phyloP scores from a whole-genome alignment of 2,113 vertebrate species.

The Rhea pennata region DNA sequence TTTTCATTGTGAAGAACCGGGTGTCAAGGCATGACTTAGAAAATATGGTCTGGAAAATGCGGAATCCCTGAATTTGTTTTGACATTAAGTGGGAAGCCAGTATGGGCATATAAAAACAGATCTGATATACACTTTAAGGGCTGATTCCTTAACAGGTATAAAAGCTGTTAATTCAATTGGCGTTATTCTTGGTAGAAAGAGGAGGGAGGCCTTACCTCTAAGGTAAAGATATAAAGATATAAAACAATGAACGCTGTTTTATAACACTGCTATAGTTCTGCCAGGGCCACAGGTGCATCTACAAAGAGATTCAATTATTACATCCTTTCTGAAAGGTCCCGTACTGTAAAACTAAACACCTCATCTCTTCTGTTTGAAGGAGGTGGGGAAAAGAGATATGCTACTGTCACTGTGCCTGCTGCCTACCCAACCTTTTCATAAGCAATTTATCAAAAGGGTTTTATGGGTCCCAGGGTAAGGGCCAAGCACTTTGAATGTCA shows the following conservation, averaged over 20 bases:
- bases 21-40: not conserved
- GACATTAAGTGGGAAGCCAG: not conserved
- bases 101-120: not conserved
- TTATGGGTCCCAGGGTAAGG: not conserved
- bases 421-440: not conserved
- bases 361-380: not conserved
- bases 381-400: not conserved
- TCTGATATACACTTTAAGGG: not conserved
- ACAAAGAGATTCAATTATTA: not conserved
- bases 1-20: not conserved
- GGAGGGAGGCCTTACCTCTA: accelerated
- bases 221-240: not conserved
- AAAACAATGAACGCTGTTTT: not conserved
- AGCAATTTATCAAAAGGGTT: not conserved
- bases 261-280: not conserved
- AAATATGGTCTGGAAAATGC: not conserved
- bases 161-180: not conserved
- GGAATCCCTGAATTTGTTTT: not conserved
- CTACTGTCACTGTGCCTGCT: not conserved
- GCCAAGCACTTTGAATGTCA: slow-evolving; percentile 25
- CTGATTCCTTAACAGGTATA: not conserved
- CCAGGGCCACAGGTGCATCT: not conserved
- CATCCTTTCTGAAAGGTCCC: not conserved
- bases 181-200: not conserved
- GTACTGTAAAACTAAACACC: not conserved